These are phyloP conservation scores for Drosophila pegasa DNA, from an alignment of 2,888 invertebrate genomes.

Conservation along the genomic window DNA sequence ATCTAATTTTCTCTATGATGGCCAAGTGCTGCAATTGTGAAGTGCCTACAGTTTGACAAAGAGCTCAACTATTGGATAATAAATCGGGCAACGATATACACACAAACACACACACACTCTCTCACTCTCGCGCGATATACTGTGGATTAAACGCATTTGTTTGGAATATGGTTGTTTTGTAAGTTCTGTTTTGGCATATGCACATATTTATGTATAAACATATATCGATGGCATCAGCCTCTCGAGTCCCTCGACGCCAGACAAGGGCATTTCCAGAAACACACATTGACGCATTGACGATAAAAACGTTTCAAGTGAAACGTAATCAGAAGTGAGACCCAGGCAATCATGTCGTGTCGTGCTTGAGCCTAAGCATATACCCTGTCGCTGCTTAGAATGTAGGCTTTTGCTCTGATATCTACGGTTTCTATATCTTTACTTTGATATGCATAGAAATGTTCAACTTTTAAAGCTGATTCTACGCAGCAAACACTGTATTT, in stretches of 20 bases:
- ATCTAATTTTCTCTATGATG: conserved; percentile 41
- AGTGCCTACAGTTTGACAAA: conserved; percentile 33
- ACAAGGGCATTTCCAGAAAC: conserved; percentile 13
- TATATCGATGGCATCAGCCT: conserved; percentile 10
- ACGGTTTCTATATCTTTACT: neutral
- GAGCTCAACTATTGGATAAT: conserved; percentile 38
- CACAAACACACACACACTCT: neutral
- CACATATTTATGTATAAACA: neutral
- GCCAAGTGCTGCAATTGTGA: conserved; percentile 45
- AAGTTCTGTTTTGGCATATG: conserved; percentile 57
- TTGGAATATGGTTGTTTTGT: conserved; percentile 83
- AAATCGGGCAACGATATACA: conserved; percentile 6
- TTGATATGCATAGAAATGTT: neutral
- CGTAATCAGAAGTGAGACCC: neutral
- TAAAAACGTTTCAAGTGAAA: conserved; percentile 32
- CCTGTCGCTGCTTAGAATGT: neutral
- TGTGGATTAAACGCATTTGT: conserved; percentile 54
- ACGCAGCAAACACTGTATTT: no score
- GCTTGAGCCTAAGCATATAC: conserved; percentile 20
- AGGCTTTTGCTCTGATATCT: no score
- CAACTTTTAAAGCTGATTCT: neutral
- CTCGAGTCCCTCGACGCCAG: conserved; percentile 39
- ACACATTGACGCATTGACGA: conserved; percentile 20
- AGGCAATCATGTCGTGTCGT: neutral
- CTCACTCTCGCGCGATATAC: neutral